phyloP scores from a whole-genome alignment of 2,888 invertebrate species.

The Leptinotarsa tumamoca region DNA sequence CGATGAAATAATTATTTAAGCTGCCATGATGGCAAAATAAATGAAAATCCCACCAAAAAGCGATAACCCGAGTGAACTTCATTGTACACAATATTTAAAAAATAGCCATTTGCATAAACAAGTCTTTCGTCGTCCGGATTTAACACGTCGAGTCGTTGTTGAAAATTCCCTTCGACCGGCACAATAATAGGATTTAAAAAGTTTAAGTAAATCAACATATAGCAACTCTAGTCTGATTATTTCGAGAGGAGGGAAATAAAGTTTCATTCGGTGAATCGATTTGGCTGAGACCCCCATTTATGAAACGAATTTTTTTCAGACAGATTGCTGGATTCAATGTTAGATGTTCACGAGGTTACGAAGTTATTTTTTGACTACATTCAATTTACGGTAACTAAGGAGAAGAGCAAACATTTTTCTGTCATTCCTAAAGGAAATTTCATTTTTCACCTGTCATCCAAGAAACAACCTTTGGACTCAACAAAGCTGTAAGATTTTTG shows the following conservation, averaged over 20 bases:
- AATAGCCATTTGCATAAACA: conserved; percentile 3
- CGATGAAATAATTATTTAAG: conserved; percentile 4
- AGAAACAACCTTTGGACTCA: too few species aligned
- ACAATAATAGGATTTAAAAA: neutral
- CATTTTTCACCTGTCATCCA: too few species aligned
- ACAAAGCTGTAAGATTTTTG: too few species aligned
- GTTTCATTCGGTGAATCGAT: neutral
- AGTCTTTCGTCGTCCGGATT: neutral
- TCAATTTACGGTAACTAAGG: too few species aligned
- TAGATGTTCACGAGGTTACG: neutral
- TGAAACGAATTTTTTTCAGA: neutral
- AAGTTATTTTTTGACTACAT: too few species aligned
- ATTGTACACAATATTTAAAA: neutral
- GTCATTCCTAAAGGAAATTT: too few species aligned
- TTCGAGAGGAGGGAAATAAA: neutral
- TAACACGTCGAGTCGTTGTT: neutral
- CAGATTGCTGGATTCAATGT: neutral
- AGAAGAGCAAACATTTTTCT: too few species aligned
- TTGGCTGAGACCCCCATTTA: neutral
- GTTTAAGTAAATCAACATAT: neutral
- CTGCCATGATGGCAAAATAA: neutral
- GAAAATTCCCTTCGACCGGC: neutral
- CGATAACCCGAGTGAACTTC: neutral
- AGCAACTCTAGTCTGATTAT: neutral
- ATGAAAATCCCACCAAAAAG: conserved; percentile 1